Evolutionary conservation across 1,140 invertebrate species (phyloP), one percentile per base, ranked within the genome.

Genomic region (Samia ricini): DNA sequence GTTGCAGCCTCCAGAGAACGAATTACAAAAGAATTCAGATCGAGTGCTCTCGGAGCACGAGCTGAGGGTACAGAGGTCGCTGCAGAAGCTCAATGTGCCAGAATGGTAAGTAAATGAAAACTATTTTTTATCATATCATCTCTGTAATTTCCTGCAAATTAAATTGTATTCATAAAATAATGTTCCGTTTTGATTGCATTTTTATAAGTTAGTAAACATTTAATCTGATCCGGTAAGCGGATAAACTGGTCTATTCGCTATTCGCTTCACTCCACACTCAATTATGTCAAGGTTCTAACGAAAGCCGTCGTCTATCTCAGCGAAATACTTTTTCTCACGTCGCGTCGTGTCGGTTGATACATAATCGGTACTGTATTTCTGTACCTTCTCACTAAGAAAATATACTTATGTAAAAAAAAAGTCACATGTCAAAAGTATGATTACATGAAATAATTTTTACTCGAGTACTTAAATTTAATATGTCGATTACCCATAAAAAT

Each of bases 71-170:
- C 96, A 98, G 84, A 94, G 97, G 69, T 98, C 97, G 20, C 89
- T 99, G 68, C 96, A 98, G 85, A 96, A 97, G 74, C 93, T 99
- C 60, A 97, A 98, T 90, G 95, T 98, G 36, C 98, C 98, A 49
- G 97, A 98, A 80, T 99, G 98, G 98, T 93, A 63, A 85, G 87
- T 79, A 20, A n/a, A 26, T 20, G 22, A 48, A 51, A 21, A 49
- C 4, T 22, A 59, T 52, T 33, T 23, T 60, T 7, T 29, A 18
- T 33, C 4, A 5, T 42, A 15, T 42, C 10, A 20, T 12, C 50
- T 20, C 2, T 52, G 19, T 52, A 8, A 21, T 4, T 12, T 52
- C 19, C 15, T 42, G n/a, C 8, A 1, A 42, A 42, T 15, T 8
- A 36, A 8, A 42, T 15, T 42, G 0, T 42, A 42, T 42, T 42